A percentile compares a stretch with the other conserved stretches of the same genome.
Evolutionary conservation across 2,113 vertebrate genomes (phyloP).

Genomic region (Prionailurus bengalensis): DNA sequence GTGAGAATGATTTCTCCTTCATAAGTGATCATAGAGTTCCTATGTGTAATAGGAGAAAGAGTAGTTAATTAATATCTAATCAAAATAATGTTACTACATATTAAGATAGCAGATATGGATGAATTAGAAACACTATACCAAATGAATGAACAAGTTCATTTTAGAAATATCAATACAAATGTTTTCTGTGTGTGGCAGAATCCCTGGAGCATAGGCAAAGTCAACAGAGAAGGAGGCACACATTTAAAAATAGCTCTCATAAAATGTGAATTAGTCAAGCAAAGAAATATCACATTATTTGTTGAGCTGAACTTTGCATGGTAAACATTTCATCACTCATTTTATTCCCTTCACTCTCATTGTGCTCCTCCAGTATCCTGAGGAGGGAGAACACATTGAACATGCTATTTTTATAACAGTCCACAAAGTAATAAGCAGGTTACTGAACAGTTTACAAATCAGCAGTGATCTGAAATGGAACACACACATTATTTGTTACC

Average conservation of each 20-base stretch:
- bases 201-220: slow-evolving; percentile 7
- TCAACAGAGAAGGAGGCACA: slow-evolving; percentile 42
- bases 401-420: slow-evolving; percentile 69
- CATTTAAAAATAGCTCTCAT: slow-evolving; percentile 69
- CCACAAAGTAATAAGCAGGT: slow-evolving; percentile 70
- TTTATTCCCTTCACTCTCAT: slow-evolving; percentile 63
- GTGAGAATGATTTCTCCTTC: neutral
- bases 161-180: slow-evolving; percentile 60
- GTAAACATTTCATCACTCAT: slow-evolving; percentile 65
- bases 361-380: neutral
- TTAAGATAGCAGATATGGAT: neutral
- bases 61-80: slow-evolving; percentile 47
- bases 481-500: slow-evolving; percentile 25
- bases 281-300: slow-evolving; percentile 58
- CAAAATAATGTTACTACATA: neutral
- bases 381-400: slow-evolving; percentile 31
- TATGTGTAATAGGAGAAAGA: neutral
- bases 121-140: slow-evolving; percentile 27
- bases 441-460: slow-evolving; percentile 64
- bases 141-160: slow-evolving; percentile 45
- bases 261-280: slow-evolving; percentile 69
- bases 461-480: slow-evolving; percentile 51
- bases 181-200: slow-evolving; percentile 28
- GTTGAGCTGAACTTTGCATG: slow-evolving; percentile 50
- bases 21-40: neutral